Percentiles rank a stretch among this genome's conserved stretches.
Evolutionary conservation across 23 tunicate species (phyloP).

Genomic region (Diplosoma virens): DNA sequence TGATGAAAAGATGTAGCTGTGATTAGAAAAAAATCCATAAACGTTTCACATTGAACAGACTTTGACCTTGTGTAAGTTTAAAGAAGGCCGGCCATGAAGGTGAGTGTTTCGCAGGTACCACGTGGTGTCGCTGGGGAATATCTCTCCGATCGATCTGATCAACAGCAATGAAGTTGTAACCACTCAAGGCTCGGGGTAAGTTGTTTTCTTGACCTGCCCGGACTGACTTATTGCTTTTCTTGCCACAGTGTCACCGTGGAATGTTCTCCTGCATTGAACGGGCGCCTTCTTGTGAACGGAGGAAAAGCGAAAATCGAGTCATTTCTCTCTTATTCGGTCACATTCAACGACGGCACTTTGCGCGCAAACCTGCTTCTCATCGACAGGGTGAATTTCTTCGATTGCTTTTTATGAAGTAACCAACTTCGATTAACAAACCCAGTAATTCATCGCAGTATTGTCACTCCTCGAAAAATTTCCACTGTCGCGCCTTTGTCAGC

Average conservation of each 20-base stretch:
- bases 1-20: too few relatives aligned
- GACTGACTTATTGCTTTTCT: not conserved
- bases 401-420: too few relatives aligned
- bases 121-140: constrained; percentile 49
- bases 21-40: too few relatives aligned
- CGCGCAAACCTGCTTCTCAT: constrained; percentile 31
- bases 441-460: too few relatives aligned
- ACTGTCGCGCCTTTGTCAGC: too few relatives aligned
- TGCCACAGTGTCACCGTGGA: constrained; percentile 19
- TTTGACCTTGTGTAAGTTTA: too few relatives aligned
- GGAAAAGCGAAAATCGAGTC: not conserved
- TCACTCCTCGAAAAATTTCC: too few relatives aligned
- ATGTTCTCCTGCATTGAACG: constrained; percentile 13
- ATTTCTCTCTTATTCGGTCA: not conserved
- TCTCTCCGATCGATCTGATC: constrained; percentile 25
- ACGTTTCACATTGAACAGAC: too few relatives aligned
- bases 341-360: not conserved
- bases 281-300: not conserved
- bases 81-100: too few relatives aligned
- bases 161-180: constrained; percentile 23
- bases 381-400: constrained; percentile 24
- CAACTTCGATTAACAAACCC: too few relatives aligned
- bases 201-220: too few relatives aligned
- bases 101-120: too few relatives aligned
- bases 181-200: constrained; percentile 82